A percentile compares a stretch with the other conserved stretches of the same genome.
phyloP scores from a whole-genome alignment of 2,113 vertebrate genomes.

The Oncorhynchus nerka region DNA sequence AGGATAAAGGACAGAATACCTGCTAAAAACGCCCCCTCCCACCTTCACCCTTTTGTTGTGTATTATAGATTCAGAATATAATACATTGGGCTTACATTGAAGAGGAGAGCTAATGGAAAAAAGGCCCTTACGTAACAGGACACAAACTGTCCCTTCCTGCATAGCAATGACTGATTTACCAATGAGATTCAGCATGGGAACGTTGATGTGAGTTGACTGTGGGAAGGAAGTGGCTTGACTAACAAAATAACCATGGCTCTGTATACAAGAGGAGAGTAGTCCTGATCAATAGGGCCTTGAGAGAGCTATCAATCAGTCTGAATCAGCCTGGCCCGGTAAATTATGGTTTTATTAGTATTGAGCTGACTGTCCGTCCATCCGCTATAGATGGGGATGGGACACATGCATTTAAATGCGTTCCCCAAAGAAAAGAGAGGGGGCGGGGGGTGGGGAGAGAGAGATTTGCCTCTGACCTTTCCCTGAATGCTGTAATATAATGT shows the following conservation, averaged over 20 bases:
- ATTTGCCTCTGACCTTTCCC: constrained; percentile 22
- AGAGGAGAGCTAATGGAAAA: constrained; percentile 12
- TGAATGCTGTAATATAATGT: constrained; percentile 18
- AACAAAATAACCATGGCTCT: constrained; percentile 60
- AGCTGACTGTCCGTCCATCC: constrained; percentile 45
- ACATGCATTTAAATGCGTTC: constrained; percentile 44
- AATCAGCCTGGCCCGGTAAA: constrained; percentile 64
- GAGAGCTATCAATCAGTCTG: constrained; percentile 70
- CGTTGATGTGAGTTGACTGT: constrained; percentile 55
- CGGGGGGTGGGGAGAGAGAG: background rate
- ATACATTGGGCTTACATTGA: constrained; percentile 10
- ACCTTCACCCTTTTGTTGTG: too few species aligned
- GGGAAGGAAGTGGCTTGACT: constrained; percentile 38
- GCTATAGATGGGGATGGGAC: constrained; percentile 18
- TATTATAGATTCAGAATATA: background rate
- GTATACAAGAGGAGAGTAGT: constrained; percentile 44
- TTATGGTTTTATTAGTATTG: constrained; percentile 78
- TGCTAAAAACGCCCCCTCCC: too few species aligned
- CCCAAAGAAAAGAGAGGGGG: background rate
- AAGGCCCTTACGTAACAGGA: constrained; percentile 17
- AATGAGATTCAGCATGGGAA: constrained; percentile 47
- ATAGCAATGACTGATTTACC: background rate
- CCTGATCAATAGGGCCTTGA: constrained; percentile 72
- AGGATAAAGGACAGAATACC: background rate
- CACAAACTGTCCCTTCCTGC: background rate